These are phyloP conservation scores for Hylyphantes graminicola DNA, from an alignment of 1,140 invertebrate species.

Conservation along the genomic window DNA sequence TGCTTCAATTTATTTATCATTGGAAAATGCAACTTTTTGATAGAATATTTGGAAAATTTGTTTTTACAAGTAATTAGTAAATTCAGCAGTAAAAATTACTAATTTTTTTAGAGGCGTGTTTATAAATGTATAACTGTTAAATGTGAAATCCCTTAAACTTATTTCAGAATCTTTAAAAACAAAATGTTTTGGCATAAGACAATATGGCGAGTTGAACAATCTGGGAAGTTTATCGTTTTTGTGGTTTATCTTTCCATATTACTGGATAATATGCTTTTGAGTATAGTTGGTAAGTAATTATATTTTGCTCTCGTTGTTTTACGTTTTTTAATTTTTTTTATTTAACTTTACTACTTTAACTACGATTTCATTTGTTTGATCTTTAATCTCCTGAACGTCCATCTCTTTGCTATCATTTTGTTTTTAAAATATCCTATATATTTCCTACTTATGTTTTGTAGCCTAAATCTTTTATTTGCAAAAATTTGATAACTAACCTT, in stretches of 20 bases:
- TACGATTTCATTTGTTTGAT: background rate
- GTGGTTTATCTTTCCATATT: constrained; percentile 59
- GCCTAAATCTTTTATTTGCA: background rate
- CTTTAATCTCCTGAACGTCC: too few relatives aligned
- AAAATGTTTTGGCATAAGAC: constrained; percentile 14
- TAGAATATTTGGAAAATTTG: too few relatives aligned
- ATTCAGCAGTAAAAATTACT: too few relatives aligned
- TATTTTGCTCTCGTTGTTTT: background rate
- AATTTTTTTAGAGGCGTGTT: too few relatives aligned
- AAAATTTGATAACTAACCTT: too few relatives aligned
- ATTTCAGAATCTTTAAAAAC: background rate
- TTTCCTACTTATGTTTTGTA: background rate
- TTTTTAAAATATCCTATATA: background rate
- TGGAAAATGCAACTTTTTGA: too few relatives aligned
- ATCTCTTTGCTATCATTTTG: background rate
- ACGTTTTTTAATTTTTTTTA: background rate
- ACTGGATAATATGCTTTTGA: constrained; percentile 60
- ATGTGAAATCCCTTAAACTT: background rate
- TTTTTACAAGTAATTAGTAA: too few relatives aligned
- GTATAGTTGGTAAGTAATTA: constrained; percentile 52
- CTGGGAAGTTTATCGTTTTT: constrained; percentile 27
- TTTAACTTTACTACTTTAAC: background rate
- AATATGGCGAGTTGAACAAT: background rate
- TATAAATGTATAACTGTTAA: too few relatives aligned
- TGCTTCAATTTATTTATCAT: too few relatives aligned